Conservation (phyloP, 2,888 invertebrate genomes). For the Amiota communis region DNA sequence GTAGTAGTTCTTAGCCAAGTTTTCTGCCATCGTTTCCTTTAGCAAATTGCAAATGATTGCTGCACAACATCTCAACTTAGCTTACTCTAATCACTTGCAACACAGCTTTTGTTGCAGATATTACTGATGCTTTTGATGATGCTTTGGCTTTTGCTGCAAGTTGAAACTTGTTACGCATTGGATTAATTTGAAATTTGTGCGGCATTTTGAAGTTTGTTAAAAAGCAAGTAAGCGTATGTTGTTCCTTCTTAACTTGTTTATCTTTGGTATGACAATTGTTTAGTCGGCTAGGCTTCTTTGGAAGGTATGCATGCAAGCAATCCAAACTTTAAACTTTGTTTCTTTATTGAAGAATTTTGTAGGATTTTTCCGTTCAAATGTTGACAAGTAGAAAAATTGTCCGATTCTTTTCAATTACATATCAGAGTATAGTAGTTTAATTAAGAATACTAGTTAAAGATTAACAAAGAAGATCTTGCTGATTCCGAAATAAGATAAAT, state of each 20-base stretch:
- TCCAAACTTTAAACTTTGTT: too few species aligned
- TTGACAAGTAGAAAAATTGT: too few species aligned
- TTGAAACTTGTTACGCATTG: slow-evolving; percentile 45
- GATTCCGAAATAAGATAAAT: too few species aligned
- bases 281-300: not conserved
- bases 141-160: not conserved
- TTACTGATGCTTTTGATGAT: slow-evolving; percentile 8
- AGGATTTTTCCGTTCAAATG: too few species aligned
- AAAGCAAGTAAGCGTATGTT: not conserved
- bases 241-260: not conserved
- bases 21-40: slow-evolving; percentile 20
- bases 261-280: slow-evolving; percentile 13
- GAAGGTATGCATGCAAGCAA: too few species aligned
- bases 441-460: too few species aligned
- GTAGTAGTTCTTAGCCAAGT: not conserved
- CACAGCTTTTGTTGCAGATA: slow-evolving; percentile 3
- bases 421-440: too few species aligned
- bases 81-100: slow-evolving; percentile 20
- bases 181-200: slow-evolving; percentile 53
- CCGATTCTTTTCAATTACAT: too few species aligned
- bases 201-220: not conserved
- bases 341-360: too few species aligned
- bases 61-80: slow-evolving; percentile 34
- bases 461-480: too few species aligned
- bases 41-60: slow-evolving; percentile 48